Evolutionary conservation across 2,797 vertebrate species (phyloP), one percentile per base, ranked within the genome.

Genomic region (Pangasius macronema): DNA sequence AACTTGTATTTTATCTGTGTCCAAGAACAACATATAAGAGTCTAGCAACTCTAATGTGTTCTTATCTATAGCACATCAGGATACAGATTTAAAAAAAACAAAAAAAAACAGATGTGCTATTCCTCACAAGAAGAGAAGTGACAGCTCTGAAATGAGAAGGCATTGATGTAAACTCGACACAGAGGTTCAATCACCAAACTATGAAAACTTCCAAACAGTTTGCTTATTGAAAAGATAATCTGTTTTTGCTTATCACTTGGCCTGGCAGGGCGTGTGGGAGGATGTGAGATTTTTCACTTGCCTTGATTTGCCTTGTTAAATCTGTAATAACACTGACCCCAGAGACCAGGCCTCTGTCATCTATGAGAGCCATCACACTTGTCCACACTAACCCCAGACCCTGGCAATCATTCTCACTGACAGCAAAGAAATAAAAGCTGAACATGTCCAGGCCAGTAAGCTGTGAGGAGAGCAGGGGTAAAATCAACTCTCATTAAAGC

Each of bases 251-350:
- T 36, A 36, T 59, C 77, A 59, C 11, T 59, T 80, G 30, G 9
- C 10, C 33, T 86, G 80, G 55, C 8, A 33, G 55, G 65, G 30
- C 3, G 5, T 87, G 84, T 84, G 82, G 14, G 46, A 46, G 33
- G n/a, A 81, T 13, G 30, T 30, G 84, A 59, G 51, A 76, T 85
- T 88, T 90, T 84, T 88, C 86, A 86, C 67, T 87, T 81, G 82
- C 63, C 86, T 90, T 90, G 87, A 86, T 61, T 87, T 81, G 82
- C 63, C 86, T 90, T 90, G 87, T 91, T 93, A 91, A 92, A 94
- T 93, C 81, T 91, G 81, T 91, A 95, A 94, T 90, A 94, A 93
- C 86, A 94, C 84, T 85, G 86, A 90, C 88, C 84, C 90, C 88
- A 88, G 83, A 84, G 88, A 91, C 90, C 46, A 90, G 89, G 93